Evolutionary conservation across 2,797 vertebrate species (phyloP).

Genomic region (Halcyon smyrnensis): DNA sequence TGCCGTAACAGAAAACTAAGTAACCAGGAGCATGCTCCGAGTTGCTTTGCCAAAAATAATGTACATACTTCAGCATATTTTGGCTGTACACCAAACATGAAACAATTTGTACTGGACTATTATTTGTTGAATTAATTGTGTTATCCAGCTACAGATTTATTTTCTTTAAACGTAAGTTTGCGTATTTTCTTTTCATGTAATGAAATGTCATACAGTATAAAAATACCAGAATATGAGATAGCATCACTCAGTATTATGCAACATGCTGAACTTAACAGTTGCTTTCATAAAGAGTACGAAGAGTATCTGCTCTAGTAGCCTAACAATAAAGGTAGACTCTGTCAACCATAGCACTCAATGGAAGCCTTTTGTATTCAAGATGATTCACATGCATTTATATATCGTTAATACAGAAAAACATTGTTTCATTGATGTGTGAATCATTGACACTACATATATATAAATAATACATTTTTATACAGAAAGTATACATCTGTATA

Average conservation of each 20-base stretch:
- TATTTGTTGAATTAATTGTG: neutral
- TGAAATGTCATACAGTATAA: neutral
- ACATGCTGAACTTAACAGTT: neutral
- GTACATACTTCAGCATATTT: neutral
- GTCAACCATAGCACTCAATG: neutral
- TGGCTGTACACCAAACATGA: neutral
- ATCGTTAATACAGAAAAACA: neutral
- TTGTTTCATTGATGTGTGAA: neutral
- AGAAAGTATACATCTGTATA: neutral
- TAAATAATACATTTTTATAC: neutral
- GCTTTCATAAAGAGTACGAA: neutral
- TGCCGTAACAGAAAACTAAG: neutral
- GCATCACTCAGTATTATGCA: neutral
- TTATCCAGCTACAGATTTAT: neutral
- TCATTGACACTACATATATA: neutral
- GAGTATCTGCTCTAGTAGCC: neutral
- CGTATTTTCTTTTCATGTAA: neutral
- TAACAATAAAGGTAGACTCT: neutral
- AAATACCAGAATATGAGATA: neutral
- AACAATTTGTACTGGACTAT: neutral
- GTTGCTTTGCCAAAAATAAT: conserved; percentile 17
- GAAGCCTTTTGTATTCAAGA: neutral
- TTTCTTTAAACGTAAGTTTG: neutral
- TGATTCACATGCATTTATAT: neutral
- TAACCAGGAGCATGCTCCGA: neutral